These are phyloP conservation scores for Zalophus californianus DNA, from an alignment of 2,797 vertebrate genomes.

Conservation along the genomic window DNA sequence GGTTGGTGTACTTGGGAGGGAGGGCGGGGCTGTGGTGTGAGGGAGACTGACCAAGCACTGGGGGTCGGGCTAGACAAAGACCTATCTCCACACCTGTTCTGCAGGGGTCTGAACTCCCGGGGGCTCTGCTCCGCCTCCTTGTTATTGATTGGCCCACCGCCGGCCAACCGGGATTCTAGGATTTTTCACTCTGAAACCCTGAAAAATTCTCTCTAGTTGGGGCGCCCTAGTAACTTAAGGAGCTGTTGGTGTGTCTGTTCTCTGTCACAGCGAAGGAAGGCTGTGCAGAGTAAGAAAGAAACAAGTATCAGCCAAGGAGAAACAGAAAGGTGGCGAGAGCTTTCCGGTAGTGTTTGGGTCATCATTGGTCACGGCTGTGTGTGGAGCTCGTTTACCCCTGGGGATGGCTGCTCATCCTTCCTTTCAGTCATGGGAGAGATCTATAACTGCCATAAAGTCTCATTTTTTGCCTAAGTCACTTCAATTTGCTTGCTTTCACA, in stretches of 20 bases:
- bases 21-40: rapidly evolving
- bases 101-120: rapidly evolving
- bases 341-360: no score
- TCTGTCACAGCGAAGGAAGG: background rate
- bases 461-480: background rate
- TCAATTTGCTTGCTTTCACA: background rate
- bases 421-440: background rate
- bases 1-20: background rate
- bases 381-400: background rate
- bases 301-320: background rate
- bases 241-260: background rate
- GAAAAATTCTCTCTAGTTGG: background rate
- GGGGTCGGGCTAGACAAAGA: background rate
- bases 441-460: background rate
- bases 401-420: background rate
- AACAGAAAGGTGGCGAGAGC: background rate
- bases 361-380: background rate
- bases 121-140: background rate
- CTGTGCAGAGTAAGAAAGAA: background rate
- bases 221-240: background rate
- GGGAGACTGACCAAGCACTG: background rate
- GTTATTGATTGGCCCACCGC: background rate
- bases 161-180: background rate
- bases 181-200: background rate
- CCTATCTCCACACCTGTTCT: background rate